Percentiles rank a stretch among this genome's conserved stretches.
Conservation (phyloP, 2,797 vertebrate genomes). For the Pantherophis vulpinus region DNA sequence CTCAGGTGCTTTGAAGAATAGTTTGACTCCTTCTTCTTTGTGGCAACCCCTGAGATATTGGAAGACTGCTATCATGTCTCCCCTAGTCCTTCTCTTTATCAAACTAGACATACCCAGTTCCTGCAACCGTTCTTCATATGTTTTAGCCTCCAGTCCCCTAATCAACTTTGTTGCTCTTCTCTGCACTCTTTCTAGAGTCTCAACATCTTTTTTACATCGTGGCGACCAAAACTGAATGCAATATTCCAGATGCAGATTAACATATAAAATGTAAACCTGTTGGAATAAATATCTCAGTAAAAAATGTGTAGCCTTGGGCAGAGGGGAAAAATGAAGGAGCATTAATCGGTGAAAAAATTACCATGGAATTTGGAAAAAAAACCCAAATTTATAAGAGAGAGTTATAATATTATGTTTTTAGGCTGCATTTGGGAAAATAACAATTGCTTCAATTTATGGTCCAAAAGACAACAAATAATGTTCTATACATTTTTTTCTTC, state of each 20-base stretch:
- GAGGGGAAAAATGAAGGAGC: neutral
- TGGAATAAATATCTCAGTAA: neutral
- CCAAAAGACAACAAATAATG: neutral
- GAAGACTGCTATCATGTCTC: no score
- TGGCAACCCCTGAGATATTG: no score
- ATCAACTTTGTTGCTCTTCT: no score
- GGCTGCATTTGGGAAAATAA: neutral
- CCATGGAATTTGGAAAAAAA: neutral
- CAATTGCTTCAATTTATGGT: neutral
- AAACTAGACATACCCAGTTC: no score
- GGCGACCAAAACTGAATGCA: no score
- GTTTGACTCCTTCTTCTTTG: no score
- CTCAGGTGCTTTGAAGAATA: no score
- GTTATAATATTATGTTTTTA: neutral
- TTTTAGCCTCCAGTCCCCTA: no score
- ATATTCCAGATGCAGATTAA: neutral
- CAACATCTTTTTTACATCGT: no score
- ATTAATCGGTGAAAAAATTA: neutral
- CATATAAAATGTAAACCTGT: neutral
- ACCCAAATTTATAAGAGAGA: neutral
- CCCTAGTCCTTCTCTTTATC: no score
- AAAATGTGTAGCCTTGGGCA: neutral
- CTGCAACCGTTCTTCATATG: no score
- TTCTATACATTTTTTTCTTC: neutral
- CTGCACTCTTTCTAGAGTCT: no score